Percentiles rank a stretch among this genome's conserved stretches.
Evolutionary conservation across 2,888 invertebrate species (phyloP).

Genomic region (Strigamia transsilvanica): DNA sequence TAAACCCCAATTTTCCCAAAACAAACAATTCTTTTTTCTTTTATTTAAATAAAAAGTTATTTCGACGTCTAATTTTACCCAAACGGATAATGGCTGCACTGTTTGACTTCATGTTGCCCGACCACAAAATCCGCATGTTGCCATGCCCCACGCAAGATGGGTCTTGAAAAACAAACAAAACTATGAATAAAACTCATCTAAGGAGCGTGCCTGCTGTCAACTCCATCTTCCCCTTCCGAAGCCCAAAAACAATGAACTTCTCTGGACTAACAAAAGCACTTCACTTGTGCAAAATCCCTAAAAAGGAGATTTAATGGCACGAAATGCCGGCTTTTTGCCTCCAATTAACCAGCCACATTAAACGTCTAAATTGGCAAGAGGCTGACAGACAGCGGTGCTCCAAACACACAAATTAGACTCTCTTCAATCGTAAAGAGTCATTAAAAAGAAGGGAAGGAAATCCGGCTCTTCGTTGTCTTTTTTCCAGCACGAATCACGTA

Average conservation of each 20-base stretch:
- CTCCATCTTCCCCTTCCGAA: not conserved
- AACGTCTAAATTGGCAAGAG: not conserved
- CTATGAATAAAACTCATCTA: not conserved
- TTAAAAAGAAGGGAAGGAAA: not conserved
- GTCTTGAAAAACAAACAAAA: slow-evolving; percentile 3
- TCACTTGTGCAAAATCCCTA: too few species aligned
- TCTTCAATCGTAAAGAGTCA: not conserved
- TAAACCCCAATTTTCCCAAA: not conserved
- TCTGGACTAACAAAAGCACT: too few species aligned
- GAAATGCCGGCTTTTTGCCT: not conserved
- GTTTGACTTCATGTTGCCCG: not conserved
- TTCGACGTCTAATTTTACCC: not conserved
- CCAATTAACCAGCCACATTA: not conserved
- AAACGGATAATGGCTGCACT: too few species aligned
- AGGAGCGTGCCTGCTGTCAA: not conserved
- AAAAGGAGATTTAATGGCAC: not conserved
- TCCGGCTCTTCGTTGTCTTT: not conserved
- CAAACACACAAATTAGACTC: not conserved
- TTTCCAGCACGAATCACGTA: not conserved
- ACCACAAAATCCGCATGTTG: slow-evolving; percentile 8
- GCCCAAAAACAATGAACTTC: not conserved
- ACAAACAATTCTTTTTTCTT: not conserved
- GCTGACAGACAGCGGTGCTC: not conserved
- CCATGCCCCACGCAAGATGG: not conserved
- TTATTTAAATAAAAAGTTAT: not conserved